Base-by-base conservation (phyloP, 2,888 invertebrate genomes). In the Melikaiella ostensackeni region DNA sequence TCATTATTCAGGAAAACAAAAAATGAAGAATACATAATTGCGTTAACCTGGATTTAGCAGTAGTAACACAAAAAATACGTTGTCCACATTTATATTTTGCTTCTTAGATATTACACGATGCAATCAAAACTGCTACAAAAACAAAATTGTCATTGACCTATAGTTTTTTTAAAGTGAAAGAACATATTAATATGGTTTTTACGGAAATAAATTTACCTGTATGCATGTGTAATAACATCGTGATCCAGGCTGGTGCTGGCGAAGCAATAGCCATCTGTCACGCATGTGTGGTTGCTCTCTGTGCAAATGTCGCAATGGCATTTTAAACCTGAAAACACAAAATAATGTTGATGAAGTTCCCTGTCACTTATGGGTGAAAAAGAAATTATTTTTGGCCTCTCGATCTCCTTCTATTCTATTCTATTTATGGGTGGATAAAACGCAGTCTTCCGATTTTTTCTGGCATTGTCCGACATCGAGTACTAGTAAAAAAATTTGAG, bases 261-360 rank as follows among this genome's bases (percentile, higher is more conserved):
- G 88, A 96, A 97, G 91, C 98, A 98, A 89, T 95, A 96, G 62
- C 98, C 98, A 92, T 97, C 97, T 6, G 98, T 98, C 91, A 95
- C 95, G 92, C 98, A 98, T 46, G 97, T 96, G 88, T 94, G 93
- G 90, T 97, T 97, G 75, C 93, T 93, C 19, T 95, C 94, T 82
- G 93, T 92, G 88, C 96, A 96, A 87, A 95, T 94, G 89, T 96
- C 96, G 92, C 97, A 98, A 92, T 96, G 95, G 91, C 98, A 98
- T 92, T 95, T 96, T 87, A 97, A 92, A 83, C 94, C 96, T 96
- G 92, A 77, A 92, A 92, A 78, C 77, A 80, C 74, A 76, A 75
- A 57, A 55, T 19, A 55, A 21, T 21, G 21, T 21, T 21, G 9
- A 55, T 55, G 8, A 16, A 42, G 38, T 13, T 38, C 11, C 38